Evolutionary conservation across 2,888 invertebrate genomes (phyloP).

Genomic region (Plagodis pulveraria): DNA sequence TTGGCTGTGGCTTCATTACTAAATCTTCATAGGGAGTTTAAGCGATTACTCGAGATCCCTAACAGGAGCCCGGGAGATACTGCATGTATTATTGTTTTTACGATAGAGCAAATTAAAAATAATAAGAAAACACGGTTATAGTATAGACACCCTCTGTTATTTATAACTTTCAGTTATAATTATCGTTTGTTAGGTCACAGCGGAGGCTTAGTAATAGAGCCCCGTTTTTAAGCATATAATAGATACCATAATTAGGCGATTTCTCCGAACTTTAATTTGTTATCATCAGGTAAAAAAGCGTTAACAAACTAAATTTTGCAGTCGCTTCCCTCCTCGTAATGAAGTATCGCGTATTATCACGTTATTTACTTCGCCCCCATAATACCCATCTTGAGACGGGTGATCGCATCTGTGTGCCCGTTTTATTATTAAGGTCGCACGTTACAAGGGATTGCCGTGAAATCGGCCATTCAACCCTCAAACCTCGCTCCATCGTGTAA

Average conservation of each 20-base stretch:
- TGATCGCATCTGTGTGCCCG: constrained; percentile 18
- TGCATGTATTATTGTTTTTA: too few relatives aligned
- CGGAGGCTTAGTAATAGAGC: neutral
- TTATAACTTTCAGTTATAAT: too few relatives aligned
- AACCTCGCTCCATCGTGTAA: constrained; percentile 14
- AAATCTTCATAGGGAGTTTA: too few relatives aligned
- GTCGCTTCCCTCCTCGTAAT: neutral
- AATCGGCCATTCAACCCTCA: constrained; percentile 23
- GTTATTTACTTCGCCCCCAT: constrained; percentile 1
- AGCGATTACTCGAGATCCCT: too few relatives aligned
- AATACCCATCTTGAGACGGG: constrained; percentile 12
- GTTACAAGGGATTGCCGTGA: constrained; percentile 19
- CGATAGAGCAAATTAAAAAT: too few relatives aligned
- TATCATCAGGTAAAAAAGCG: neutral
- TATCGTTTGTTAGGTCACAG: neutral
- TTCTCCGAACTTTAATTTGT: neutral
- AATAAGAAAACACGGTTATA: too few relatives aligned
- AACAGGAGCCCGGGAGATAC: too few relatives aligned
- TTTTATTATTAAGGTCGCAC: constrained; percentile 30
- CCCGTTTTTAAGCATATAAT: neutral
- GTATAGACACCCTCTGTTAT: too few relatives aligned
- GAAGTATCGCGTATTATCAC: constrained; percentile 4
- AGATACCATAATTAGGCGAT: neutral
- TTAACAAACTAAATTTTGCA: neutral
- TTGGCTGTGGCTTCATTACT: too few relatives aligned